Conservation (phyloP, 2,888 invertebrate genomes). For the Saturnia japonica region DNA sequence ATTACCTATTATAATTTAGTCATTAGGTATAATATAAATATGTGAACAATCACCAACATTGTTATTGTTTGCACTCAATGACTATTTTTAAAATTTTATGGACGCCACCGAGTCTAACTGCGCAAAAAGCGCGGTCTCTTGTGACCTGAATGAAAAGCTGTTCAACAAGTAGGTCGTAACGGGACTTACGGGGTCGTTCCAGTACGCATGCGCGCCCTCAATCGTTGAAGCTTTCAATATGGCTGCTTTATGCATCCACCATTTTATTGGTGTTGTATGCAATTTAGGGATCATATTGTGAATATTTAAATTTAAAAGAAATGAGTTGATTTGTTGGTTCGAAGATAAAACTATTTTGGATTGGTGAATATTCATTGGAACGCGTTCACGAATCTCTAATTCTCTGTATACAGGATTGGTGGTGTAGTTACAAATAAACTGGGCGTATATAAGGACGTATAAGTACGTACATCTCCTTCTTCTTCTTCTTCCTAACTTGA, state of each 20-base stretch:
- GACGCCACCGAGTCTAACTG: slow-evolving; percentile 42
- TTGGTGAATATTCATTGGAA: background rate
- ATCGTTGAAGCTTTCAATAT: slow-evolving; percentile 52
- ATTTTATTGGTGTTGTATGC: slow-evolving; percentile 21
- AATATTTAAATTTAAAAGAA: background rate
- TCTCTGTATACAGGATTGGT: background rate
- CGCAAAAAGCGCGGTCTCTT: slow-evolving; percentile 65
- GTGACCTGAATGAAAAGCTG: slow-evolving; percentile 72
- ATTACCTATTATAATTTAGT: background rate
- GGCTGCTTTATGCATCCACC: slow-evolving; percentile 42
- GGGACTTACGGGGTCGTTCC: slow-evolving; percentile 34
- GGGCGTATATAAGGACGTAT: background rate
- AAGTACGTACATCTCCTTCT: no score
- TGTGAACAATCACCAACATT: background rate
- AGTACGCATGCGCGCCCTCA: slow-evolving; percentile 56
- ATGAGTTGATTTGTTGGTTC: background rate
- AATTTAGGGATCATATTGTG: slow-evolving; percentile 20
- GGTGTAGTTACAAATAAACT: background rate
- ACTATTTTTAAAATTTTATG: slow-evolving; percentile 19
- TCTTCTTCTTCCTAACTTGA: no score
- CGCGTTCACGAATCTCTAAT: background rate
- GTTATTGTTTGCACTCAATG: background rate
- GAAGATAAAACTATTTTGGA: background rate
- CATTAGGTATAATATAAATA: no score
- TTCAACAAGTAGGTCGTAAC: slow-evolving; percentile 73